These are phyloP conservation scores for Muscina levida DNA, from an alignment of 2,888 invertebrate genomes.

Conservation along the genomic window DNA sequence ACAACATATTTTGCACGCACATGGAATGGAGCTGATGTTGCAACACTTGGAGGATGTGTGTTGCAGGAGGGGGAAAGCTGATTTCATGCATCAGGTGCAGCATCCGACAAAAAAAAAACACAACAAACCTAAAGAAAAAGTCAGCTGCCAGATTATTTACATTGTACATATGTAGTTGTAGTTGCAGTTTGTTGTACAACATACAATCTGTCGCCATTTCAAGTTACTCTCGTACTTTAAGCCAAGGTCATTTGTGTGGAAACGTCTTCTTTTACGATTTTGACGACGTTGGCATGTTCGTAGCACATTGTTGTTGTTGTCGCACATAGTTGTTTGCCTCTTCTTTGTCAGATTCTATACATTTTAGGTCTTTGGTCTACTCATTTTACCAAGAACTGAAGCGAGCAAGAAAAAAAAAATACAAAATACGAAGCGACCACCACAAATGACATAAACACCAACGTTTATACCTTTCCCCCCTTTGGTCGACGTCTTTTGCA, in stretches of 20 bases:
- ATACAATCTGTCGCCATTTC: conserved; percentile 53
- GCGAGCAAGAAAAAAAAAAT: not conserved
- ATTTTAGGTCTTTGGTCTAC: conserved; percentile 19
- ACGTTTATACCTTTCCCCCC: not conserved
- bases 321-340: not conserved
- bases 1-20: conserved; percentile 29
- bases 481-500: not conserved
- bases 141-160: conserved; percentile 50
- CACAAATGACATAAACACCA: conserved; percentile 13
- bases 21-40: not conserved
- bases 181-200: not conserved
- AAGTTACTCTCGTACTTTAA: conserved; percentile 51
- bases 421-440: not conserved
- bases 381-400: conserved; percentile 24
- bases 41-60: not conserved
- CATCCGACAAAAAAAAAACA: conserved; percentile 13
- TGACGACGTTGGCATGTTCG: not conserved
- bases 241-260: conserved; percentile 60
- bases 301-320: no score
- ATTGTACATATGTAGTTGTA: conserved; percentile 8
- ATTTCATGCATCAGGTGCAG: conserved; percentile 57
- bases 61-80: conserved; percentile 16
- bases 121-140: conserved; percentile 16
- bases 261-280: conserved; percentile 19
- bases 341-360: not conserved